A percentile compares a stretch with the other conserved stretches of the same genome.
These are phyloP conservation scores for Fragum fragum DNA, from an alignment of 2,888 invertebrate species.

Conservation along the genomic window DNA sequence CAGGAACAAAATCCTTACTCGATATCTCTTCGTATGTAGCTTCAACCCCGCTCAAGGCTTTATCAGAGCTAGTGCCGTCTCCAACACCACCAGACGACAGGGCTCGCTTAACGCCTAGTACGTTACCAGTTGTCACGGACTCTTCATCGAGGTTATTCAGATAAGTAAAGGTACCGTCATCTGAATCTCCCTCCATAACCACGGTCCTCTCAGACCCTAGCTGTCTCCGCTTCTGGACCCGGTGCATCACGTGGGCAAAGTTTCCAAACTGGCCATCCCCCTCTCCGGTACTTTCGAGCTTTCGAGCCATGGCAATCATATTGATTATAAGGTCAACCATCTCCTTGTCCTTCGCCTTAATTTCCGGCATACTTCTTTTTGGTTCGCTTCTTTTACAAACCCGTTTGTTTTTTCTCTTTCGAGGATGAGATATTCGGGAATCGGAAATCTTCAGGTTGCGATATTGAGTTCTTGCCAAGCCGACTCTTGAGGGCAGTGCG, in stretches of 20 bases:
- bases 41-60: neutral
- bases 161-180: neutral
- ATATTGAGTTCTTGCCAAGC: constrained; percentile 43
- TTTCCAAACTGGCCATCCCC: constrained; percentile 30
- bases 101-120: neutral
- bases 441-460: constrained; percentile 33
- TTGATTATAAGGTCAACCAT: constrained; percentile 36
- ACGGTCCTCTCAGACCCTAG: neutral
- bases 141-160: neutral
- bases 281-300: constrained; percentile 25
- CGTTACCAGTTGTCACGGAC: too few species aligned
- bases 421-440: neutral
- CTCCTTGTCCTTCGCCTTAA: constrained; percentile 21
- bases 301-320: constrained; percentile 16
- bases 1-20: constrained; percentile 69
- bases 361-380: neutral
- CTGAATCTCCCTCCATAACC: neutral
- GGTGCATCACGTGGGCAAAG: constrained; percentile 38
- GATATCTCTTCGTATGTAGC: constrained; percentile 50
- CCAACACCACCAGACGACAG: neutral
- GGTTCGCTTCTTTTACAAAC: neutral
- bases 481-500: constrained; percentile 49
- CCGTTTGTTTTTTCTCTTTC: neutral
- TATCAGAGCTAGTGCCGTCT: neutral
- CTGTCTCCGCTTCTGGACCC: constrained; percentile 25